These are phyloP conservation scores for Sthenelais limicola DNA, from an alignment of 2,888 invertebrate genomes.

Conservation along the genomic window DNA sequence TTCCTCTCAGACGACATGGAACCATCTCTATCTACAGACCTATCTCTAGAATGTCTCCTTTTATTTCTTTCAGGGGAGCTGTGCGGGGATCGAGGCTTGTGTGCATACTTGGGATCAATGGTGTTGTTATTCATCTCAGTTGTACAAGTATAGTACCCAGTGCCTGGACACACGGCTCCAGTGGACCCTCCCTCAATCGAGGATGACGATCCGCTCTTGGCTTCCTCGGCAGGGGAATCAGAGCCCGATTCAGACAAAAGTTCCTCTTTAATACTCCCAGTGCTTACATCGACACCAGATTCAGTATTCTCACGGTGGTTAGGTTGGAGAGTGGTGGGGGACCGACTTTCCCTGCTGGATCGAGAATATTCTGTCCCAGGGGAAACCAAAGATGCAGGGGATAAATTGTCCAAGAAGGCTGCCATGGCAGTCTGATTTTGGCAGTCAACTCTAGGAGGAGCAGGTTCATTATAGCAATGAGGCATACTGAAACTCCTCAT, in stretches of 20 bases:
- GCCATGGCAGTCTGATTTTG: conserved; percentile 21
- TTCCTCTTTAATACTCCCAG: conserved; percentile 16
- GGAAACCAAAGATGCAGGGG: conserved; percentile 43
- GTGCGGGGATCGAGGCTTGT: conserved; percentile 13
- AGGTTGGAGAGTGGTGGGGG: neutral
- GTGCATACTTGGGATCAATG: neutral
- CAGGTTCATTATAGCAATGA: neutral
- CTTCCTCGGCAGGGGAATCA: neutral
- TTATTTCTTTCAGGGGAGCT: conserved; percentile 5
- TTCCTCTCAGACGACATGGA: neutral
- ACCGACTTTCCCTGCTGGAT: conserved; percentile 28
- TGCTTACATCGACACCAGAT: neutral
- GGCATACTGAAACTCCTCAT: conserved; percentile 28
- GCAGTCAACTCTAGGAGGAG: conserved; percentile 33
- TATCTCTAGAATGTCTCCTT: neutral
- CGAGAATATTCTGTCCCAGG: conserved; percentile 35
- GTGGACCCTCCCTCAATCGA: neutral
- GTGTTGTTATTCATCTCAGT: conserved; percentile 27
- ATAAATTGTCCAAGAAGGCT: conserved; percentile 43
- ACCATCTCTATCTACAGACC: neutral
- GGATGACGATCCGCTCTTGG: neutral
- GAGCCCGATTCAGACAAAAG: conserved; percentile 20
- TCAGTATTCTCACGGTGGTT: neutral
- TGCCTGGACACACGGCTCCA: conserved; percentile 40
- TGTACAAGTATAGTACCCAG: conserved; percentile 46